Evolutionary conservation across 2,797 vertebrate genomes (phyloP).

Genomic region (Agapornis canus): DNA sequence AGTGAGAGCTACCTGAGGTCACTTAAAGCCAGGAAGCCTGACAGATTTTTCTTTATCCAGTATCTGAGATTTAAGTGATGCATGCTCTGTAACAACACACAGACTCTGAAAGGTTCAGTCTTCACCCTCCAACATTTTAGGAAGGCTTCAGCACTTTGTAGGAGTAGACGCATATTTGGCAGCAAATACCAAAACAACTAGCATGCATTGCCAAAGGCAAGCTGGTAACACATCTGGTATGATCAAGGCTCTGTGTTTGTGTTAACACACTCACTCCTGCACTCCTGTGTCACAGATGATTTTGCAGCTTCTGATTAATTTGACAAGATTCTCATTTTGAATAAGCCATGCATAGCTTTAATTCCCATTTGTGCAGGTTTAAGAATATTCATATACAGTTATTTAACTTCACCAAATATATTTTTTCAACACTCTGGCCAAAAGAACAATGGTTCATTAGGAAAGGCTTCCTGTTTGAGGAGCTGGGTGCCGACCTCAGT

Average conservation of each 20-base stretch:
- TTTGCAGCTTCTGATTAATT: neutral
- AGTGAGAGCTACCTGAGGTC: neutral
- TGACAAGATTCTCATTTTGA: neutral
- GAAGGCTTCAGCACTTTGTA: neutral
- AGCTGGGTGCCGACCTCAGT: neutral
- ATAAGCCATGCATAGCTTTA: neutral
- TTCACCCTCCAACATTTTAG: neutral
- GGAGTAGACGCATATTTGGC: conserved; percentile 21
- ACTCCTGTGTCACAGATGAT: neutral
- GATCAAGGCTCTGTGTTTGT: neutral
- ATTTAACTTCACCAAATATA: neutral
- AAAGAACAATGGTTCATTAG: neutral
- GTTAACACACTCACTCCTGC: neutral
- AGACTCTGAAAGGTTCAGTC: conserved; percentile 1
- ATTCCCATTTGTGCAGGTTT: neutral
- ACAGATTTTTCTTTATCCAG: neutral
- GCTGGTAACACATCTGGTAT: neutral
- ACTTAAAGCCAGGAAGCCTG: neutral
- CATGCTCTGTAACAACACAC: neutral
- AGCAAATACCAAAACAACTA: neutral
- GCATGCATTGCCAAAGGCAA: neutral
- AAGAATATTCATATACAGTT: neutral
- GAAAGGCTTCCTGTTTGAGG: neutral
- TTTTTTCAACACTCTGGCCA: neutral
- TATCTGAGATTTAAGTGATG: neutral